phyloP scores from a whole-genome alignment of 1,140 invertebrate genomes.

The Eupristina koningsbergeri region DNA sequence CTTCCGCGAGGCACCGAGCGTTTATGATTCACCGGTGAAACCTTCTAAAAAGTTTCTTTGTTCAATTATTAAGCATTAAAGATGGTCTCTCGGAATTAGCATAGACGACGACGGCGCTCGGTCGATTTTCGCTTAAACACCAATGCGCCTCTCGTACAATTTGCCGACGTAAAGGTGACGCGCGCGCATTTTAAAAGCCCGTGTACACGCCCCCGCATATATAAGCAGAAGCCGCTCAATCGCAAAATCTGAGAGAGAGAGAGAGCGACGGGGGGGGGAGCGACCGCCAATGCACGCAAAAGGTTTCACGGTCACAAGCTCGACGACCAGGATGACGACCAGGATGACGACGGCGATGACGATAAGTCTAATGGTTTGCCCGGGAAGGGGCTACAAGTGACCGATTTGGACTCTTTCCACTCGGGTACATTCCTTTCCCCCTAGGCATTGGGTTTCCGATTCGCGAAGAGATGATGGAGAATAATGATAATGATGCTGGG shows the following conservation, averaged over 20 bases:
- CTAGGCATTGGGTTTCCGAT: too few species aligned
- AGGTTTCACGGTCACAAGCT: conserved; percentile 48
- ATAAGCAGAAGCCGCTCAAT: conserved; percentile 49
- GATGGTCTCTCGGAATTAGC: neutral
- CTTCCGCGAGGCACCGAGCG: too few species aligned
- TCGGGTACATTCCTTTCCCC: too few species aligned
- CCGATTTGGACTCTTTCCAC: too few species aligned
- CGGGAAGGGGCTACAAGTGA: neutral
- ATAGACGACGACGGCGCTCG: neutral
- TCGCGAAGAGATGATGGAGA: too few species aligned
- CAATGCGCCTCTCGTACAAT: neutral
- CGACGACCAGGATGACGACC: too few species aligned
- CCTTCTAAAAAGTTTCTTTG: neutral
- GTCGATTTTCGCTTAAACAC: conserved; percentile 11
- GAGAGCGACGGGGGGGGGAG: too few species aligned
- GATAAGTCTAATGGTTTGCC: conserved; percentile 37
- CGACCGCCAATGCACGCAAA: conserved; percentile 18
- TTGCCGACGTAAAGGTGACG: neutral
- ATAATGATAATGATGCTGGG: neutral
- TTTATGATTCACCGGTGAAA: neutral
- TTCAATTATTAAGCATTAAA: neutral
- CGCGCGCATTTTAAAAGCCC: neutral
- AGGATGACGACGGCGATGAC: too few species aligned
- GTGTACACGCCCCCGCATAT: neutral
- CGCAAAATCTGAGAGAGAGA: conserved; percentile 37